These are phyloP conservation scores for Spicauda simplicius DNA, from an alignment of 2,888 invertebrate species.

Conservation along the genomic window DNA sequence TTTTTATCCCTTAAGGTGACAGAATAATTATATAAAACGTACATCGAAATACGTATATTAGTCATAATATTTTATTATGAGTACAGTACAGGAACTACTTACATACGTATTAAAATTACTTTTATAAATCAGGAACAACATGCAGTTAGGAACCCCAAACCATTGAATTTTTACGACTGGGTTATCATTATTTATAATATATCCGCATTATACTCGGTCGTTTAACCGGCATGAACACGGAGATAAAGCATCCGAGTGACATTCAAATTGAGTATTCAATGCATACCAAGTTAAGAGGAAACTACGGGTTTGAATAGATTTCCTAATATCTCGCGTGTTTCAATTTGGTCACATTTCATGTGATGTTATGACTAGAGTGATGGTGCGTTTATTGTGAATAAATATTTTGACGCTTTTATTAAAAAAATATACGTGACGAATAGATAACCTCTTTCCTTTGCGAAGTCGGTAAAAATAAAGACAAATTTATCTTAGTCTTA, in stretches of 20 bases:
- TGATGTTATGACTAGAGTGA: slow-evolving; percentile 5
- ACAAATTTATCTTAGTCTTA: too few relatives aligned
- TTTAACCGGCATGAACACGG: slow-evolving; percentile 31
- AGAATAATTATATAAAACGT: too few relatives aligned
- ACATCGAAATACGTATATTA: too few relatives aligned
- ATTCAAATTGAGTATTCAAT: slow-evolving; percentile 32
- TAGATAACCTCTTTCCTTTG: too few relatives aligned
- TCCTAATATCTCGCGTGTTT: slow-evolving; percentile 22
- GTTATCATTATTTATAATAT: slow-evolving; percentile 1
- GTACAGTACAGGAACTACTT: too few relatives aligned
- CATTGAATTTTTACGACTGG: slow-evolving; percentile 3
- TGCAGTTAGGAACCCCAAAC: too few relatives aligned
- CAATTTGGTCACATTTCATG: slow-evolving; percentile 21
- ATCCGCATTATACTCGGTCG: slow-evolving; percentile 24
- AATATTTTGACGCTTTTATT: not conserved
- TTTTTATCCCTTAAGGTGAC: too few relatives aligned
- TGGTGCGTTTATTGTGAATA: not conserved
- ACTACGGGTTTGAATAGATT: slow-evolving; percentile 22
- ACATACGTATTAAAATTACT: too few relatives aligned
- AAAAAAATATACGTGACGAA: too few relatives aligned
- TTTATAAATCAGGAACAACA: too few relatives aligned
- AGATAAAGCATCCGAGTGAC: slow-evolving; percentile 29
- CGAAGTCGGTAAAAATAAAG: too few relatives aligned
- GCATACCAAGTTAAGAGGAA: slow-evolving; percentile 31
- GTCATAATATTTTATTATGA: too few relatives aligned